Conservation (phyloP, 1,140 invertebrate species). For the Hyphantria cunea region DNA sequence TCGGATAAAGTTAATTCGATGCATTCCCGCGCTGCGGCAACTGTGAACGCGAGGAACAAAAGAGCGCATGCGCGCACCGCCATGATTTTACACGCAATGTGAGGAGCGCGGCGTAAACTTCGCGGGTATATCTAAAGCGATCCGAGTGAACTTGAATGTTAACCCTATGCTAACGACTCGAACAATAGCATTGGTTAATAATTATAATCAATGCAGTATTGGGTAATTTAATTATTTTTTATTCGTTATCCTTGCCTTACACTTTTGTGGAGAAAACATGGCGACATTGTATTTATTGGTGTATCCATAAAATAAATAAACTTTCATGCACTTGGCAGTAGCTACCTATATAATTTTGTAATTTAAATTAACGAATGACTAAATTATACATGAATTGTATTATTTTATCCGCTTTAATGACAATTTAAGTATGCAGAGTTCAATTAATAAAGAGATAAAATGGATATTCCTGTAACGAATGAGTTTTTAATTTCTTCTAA, state of each 20-base stretch:
- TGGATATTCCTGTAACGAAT: too few species aligned
- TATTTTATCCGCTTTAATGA: too few species aligned
- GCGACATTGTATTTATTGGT: too few species aligned
- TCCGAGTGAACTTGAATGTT: slow-evolving; percentile 17
- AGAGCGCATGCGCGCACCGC: slow-evolving; percentile 62
- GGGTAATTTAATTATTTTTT: slow-evolving; percentile 9
- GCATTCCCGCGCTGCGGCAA: slow-evolving; percentile 62
- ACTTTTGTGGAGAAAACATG: too few species aligned
- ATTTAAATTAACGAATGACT: too few species aligned
- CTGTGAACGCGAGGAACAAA: slow-evolving; percentile 40
- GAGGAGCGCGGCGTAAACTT: slow-evolving; percentile 24
- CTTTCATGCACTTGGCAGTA: too few species aligned
- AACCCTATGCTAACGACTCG: slow-evolving; percentile 9
- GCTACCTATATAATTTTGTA: too few species aligned
- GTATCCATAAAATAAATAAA: too few species aligned
- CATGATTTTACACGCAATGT: slow-evolving; percentile 63
- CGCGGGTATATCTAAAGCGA: slow-evolving; percentile 30
- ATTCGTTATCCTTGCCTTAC: neutral
- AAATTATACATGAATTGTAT: too few species aligned
- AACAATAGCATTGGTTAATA: slow-evolving; percentile 31
- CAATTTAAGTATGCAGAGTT: too few species aligned
- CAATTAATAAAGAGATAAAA: too few species aligned
- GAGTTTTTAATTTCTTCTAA: too few species aligned
- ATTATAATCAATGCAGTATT: slow-evolving; percentile 8
- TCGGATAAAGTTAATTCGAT: slow-evolving; percentile 64